A percentile compares a stretch with the other conserved stretches of the same genome.
Conservation (phyloP, 2,797 vertebrate genomes). For the Neolamprologus multifasciatus region DNA sequence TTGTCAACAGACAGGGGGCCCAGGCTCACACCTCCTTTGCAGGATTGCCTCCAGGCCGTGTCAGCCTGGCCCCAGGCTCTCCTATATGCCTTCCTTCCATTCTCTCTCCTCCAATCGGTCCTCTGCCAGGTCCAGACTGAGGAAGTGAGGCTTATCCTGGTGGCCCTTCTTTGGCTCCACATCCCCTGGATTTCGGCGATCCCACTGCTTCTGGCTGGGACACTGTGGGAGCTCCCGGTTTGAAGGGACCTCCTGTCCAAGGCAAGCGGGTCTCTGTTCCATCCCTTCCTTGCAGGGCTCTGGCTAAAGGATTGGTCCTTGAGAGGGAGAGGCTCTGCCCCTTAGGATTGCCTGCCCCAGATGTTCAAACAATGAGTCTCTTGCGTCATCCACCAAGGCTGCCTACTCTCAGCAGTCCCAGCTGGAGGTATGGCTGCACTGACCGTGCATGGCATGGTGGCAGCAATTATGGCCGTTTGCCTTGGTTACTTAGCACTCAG, state of each 20-base stretch:
- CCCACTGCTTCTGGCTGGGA: background rate
- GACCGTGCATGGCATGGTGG: background rate
- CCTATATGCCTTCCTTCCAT: background rate
- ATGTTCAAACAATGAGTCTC: background rate
- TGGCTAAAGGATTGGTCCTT: background rate
- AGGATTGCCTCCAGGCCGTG: background rate
- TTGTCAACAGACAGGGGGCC: background rate
- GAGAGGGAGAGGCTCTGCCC: background rate
- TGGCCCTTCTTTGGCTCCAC: background rate
- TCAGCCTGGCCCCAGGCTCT: background rate
- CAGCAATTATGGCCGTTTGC: background rate
- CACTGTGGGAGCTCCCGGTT: background rate
- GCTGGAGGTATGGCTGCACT: background rate
- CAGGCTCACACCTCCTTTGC: background rate
- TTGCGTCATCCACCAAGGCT: background rate
- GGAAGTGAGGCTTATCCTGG: background rate
- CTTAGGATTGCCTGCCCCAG: background rate
- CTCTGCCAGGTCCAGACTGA: background rate
- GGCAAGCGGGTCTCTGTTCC: fast-evolving
- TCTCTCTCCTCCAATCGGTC: background rate
- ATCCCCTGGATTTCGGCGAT: background rate
- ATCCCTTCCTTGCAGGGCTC: fast-evolving
- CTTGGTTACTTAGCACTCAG: background rate
- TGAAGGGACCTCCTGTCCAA: background rate
- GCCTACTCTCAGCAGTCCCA: background rate